Evolutionary conservation across 2,888 invertebrate species (phyloP), one percentile per base, ranked within the genome.

Genomic region (Hirtodrosophila duncani): DNA sequence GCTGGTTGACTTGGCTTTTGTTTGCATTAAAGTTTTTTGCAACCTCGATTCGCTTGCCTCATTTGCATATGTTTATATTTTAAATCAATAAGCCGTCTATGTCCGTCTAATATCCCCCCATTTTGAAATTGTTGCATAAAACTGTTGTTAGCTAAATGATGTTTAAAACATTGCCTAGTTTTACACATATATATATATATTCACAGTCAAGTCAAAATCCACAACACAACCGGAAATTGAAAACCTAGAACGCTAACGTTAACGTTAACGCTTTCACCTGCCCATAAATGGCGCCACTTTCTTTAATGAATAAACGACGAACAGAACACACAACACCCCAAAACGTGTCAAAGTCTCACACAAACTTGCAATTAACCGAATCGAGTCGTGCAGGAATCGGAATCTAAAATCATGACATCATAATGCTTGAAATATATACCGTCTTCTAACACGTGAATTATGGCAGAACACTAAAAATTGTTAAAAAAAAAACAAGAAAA

Each of bases 371-470:
- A n/a, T n/a, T n/a, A n/a, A n/a, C n/a, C n/a, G n/a, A n/a, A n/a
- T n/a, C n/a, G n/a, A n/a, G n/a, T n/a, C n/a, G n/a, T n/a, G n/a
- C n/a, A n/a, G n/a, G n/a, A n/a, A 14, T 16, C n/a, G 9, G 21
- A 36, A 50, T 36, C 39, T 48, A 53, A n/a, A n/a, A n/a, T n/a
- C n/a, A 72, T 72, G 81, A 72, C 78, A 81, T 72, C 71, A 72
- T 80, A 63, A 21, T 5, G 46, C 58, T 41, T 33, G 17, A n/a
- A n/a, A 53, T n/a, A 53, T 39, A 31, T 48, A 70, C 57, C 46
- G 60, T 51, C 62, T 45, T 53, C 64, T 55, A 59, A 77, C 66
- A 81, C 81, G 70, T 81, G 79, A 72, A 58, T 72, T 81, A 81
- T 74, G 63, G 48, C 52, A 29, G 18, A 31, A 49, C 52, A 49